Evolutionary conservation across 2,113 vertebrate genomes (phyloP).

Genomic region (Podarcis muralis): DNA sequence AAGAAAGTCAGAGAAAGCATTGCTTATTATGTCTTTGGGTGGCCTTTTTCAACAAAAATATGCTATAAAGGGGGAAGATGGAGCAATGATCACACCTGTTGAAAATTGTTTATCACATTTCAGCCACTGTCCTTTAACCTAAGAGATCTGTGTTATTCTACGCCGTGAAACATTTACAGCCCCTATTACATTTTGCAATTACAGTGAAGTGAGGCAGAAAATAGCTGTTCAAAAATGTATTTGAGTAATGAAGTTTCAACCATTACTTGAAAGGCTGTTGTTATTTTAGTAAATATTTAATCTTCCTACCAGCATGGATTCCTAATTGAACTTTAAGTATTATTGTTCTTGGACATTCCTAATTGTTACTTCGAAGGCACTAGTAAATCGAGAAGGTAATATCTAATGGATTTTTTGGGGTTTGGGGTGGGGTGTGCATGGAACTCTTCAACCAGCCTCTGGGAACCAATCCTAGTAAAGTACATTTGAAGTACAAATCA

Average conservation of each 20-base stretch:
- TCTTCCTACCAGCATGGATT: conserved; percentile 71
- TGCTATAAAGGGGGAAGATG: conserved; percentile 12
- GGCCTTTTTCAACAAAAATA: conserved; percentile 23
- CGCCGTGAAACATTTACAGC: conserved; percentile 66
- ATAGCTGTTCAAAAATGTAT: conserved; percentile 72
- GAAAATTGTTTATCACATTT: conserved; percentile 61
- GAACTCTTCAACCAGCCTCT: conserved; percentile 30
- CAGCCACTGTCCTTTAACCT: conserved; percentile 58
- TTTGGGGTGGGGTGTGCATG: background rate
- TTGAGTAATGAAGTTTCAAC: conserved; percentile 77
- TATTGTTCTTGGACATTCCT: conserved; percentile 73
- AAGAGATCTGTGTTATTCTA: conserved; percentile 70
- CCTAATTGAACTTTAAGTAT: conserved; percentile 79
- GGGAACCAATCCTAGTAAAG: conserved; percentile 38
- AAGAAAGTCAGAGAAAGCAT: background rate
- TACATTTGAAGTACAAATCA: conserved; percentile 31
- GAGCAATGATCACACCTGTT: conserved; percentile 22
- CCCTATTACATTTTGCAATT: conserved; percentile 75
- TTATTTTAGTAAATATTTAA: conserved; percentile 82
- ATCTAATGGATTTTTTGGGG: conserved; percentile 41
- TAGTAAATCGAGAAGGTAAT: conserved; percentile 51
- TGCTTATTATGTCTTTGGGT: background rate
- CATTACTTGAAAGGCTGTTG: conserved; percentile 76
- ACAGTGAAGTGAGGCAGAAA: conserved; percentile 83
- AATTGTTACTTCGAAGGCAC: conserved; percentile 69